Evolutionary conservation across 2,113 vertebrate genomes (phyloP).

Genomic region (Semnornis frantzii): DNA sequence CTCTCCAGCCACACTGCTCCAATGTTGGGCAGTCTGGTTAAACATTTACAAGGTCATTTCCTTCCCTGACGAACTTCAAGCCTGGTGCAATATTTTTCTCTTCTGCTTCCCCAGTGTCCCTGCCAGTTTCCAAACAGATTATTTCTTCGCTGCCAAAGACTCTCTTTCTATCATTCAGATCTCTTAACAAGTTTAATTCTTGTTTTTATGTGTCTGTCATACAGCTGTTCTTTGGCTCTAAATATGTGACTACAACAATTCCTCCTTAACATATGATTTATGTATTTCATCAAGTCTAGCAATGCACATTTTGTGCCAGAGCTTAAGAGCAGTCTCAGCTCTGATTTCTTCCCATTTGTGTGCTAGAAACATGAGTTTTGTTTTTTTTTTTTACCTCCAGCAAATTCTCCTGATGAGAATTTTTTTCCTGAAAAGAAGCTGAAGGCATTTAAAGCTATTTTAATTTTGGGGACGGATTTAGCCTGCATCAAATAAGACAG

Average conservation of each 20-base stretch:
- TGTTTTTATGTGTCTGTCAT: conserved; percentile 13
- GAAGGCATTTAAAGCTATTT: not conserved
- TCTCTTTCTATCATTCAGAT: conserved; percentile 15
- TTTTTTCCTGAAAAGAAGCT: not conserved
- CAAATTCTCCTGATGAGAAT: not conserved
- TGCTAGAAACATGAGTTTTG: not conserved
- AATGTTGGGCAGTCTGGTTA: not conserved
- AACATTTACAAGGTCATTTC: conserved; percentile 15
- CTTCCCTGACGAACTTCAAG: conserved; percentile 44
- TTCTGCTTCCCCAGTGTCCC: not conserved
- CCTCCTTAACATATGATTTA: not conserved
- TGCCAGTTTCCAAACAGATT: conserved; percentile 16
- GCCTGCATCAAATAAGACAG: not conserved
- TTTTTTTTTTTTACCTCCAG: not conserved
- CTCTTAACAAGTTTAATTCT: not conserved
- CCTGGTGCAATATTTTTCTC: conserved; percentile 21
- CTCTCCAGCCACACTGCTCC: too few relatives aligned
- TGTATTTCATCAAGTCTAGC: not conserved
- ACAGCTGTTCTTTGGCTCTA: not conserved
- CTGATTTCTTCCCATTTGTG: conserved; percentile 14
- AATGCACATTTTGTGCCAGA: conserved; percentile 11
- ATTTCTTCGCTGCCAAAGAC: conserved; percentile 12
- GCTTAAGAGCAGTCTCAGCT: not conserved
- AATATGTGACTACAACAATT: not conserved
- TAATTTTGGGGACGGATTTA: not conserved